phyloP scores from a whole-genome alignment of 2,113 vertebrate genomes.

The Lethenteron reissneri region DNA sequence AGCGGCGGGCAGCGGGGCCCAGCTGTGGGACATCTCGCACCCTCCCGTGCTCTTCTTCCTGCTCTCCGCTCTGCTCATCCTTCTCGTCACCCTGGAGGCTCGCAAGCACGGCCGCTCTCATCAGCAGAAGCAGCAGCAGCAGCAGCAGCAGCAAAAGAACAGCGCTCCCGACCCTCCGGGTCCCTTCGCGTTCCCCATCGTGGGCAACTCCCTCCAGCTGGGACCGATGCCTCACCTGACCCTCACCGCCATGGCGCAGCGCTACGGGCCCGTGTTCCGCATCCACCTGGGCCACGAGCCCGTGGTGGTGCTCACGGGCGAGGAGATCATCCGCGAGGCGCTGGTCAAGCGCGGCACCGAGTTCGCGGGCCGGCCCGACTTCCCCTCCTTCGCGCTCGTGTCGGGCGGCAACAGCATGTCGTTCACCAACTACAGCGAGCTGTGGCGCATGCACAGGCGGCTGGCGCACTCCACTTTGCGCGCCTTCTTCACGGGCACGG shows the following conservation, averaged over 20 bases:
- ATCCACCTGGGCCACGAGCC: constrained; percentile 46
- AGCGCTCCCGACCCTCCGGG: constrained; percentile 29
- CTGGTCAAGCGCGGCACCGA: constrained; percentile 42
- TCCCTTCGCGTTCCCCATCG: constrained; percentile 58
- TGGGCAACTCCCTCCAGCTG: constrained; percentile 59
- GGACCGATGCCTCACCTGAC: constrained; percentile 47
- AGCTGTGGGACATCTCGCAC: neutral
- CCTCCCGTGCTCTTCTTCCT: neutral
- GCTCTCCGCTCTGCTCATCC: neutral
- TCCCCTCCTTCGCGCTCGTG: constrained; percentile 46
- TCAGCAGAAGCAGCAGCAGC: constrained; percentile 11
- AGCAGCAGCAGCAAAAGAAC: constrained; percentile 8
- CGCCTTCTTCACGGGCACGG: constrained; percentile 41
- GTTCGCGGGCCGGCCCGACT: constrained; percentile 61
- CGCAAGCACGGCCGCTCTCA: too few relatives aligned
- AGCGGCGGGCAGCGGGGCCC: neutral
- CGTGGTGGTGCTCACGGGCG: constrained; percentile 76
- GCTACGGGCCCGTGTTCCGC: constrained; percentile 62
- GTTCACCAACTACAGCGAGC: constrained; percentile 33
- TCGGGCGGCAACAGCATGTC: constrained; percentile 45
- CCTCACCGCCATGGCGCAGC: constrained; percentile 36
- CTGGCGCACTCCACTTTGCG: constrained; percentile 40
- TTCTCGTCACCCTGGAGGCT: neutral
- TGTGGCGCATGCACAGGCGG: constrained; percentile 50
- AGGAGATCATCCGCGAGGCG: constrained; percentile 46